A percentile compares a stretch with the other conserved stretches of the same genome.
phyloP scores from a whole-genome alignment of 2,797 vertebrate genomes.

The Neosalanx taihuensis region DNA sequence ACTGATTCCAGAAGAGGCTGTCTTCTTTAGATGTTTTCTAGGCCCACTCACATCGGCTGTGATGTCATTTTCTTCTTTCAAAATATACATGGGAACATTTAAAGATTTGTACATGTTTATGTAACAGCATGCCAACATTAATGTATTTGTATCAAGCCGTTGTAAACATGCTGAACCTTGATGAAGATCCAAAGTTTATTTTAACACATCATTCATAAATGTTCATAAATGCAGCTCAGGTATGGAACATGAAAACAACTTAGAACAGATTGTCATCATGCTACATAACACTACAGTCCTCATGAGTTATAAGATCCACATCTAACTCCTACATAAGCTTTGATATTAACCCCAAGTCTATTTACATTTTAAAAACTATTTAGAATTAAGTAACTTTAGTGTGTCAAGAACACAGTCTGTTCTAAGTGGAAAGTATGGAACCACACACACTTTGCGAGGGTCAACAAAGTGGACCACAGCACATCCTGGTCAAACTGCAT shows the following conservation, averaged over 20 bases:
- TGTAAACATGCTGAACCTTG: slow-evolving; percentile 6
- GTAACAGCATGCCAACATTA: background rate
- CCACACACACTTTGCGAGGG: slow-evolving; percentile 37
- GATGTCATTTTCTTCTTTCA: too few relatives aligned
- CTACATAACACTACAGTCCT: slow-evolving; percentile 36
- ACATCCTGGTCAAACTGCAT: slow-evolving; percentile 67
- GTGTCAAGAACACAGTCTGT: background rate
- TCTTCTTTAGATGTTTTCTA: background rate
- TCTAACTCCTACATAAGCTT: background rate
- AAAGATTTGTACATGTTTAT: background rate
- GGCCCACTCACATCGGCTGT: background rate
- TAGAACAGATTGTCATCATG: slow-evolving; percentile 39
- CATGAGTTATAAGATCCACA: background rate
- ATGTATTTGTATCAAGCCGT: slow-evolving; percentile 6
- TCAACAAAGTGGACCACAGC: slow-evolving; percentile 50
- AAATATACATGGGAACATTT: too few relatives aligned
- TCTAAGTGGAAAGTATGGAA: background rate
- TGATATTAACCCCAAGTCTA: background rate
- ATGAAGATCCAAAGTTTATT: slow-evolving; percentile 63
- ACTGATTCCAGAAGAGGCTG: background rate
- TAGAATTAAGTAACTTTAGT: background rate
- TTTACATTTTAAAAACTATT: background rate
- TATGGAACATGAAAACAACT: slow-evolving; percentile 54
- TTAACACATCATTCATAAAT: slow-evolving; percentile 59
- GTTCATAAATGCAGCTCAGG: slow-evolving; percentile 61